A percentile compares a stretch with the other conserved stretches of the same genome.
phyloP scores from a whole-genome alignment of 2,797 vertebrate genomes.

The Sebastes elongatus region DNA sequence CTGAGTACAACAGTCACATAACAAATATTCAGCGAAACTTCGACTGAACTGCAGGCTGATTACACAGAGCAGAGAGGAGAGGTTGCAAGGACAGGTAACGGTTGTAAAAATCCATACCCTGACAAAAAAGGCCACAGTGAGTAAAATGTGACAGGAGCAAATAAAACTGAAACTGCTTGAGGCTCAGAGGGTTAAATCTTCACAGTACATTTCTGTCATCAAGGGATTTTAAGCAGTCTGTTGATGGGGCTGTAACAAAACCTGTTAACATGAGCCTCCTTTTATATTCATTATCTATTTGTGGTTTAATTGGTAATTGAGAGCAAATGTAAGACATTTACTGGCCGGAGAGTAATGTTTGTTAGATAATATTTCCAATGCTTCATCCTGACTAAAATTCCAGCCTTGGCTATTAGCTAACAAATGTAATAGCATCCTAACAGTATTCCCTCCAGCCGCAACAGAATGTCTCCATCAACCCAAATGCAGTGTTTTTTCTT shows the following conservation, averaged over 20 bases:
- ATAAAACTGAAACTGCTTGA: not conserved
- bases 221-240: not conserved
- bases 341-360: not conserved
- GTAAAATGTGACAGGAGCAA: not conserved
- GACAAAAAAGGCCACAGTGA: not conserved
- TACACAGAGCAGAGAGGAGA: too few species aligned
- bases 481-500: not conserved
- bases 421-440: not conserved
- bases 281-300: not conserved
- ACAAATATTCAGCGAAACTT: not conserved
- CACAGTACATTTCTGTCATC: not conserved
- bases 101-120: not conserved
- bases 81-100: not conserved
- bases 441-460: not conserved
- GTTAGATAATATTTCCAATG: not conserved
- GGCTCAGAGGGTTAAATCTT: not conserved
- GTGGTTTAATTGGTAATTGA: not conserved
- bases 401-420: not conserved
- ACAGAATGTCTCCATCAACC: not conserved
- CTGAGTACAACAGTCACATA: not conserved
- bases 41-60: too few species aligned
- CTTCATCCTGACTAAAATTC: not conserved
- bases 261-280: not conserved
- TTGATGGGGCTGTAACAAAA: not conserved
- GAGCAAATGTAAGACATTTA: not conserved